Percentiles rank a stretch among this genome's conserved stretches.
These are phyloP conservation scores for Sinocyclocheilus maitianheensis DNA, from an alignment of 2,113 vertebrate genomes.

Conservation along the genomic window DNA sequence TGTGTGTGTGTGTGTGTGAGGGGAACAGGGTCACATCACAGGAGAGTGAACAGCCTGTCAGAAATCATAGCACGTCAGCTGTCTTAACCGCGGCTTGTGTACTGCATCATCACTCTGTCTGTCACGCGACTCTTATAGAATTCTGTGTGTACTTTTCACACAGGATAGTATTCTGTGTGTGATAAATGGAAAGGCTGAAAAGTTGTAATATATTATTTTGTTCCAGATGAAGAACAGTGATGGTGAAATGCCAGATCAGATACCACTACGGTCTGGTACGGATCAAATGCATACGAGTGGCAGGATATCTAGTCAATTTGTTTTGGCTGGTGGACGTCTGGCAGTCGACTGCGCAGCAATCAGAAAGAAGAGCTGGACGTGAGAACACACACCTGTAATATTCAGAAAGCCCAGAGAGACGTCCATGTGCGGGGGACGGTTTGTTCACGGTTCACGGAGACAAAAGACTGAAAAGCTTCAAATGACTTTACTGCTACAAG, in stretches of 20 bases:
- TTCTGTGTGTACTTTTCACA: neutral
- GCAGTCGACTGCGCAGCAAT: neutral
- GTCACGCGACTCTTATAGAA: no score
- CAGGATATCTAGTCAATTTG: neutral
- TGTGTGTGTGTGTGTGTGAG: no score
- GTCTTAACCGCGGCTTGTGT: no score
- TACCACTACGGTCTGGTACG: neutral
- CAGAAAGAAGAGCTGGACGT: neutral
- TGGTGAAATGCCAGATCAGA: neutral
- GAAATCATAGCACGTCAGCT: no score
- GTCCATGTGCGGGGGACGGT: no score
- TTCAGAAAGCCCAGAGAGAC: neutral
- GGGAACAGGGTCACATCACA: no score
- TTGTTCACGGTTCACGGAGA: no score
- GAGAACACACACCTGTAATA: neutral
- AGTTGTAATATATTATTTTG: neutral
- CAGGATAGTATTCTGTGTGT: neutral
- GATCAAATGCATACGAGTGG: neutral
- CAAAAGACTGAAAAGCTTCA: no score
- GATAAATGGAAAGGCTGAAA: neutral
- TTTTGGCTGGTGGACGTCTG: neutral
- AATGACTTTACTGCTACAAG: no score
- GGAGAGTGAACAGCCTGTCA: no score
- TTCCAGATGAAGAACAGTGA: neutral
- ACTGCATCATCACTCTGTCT: no score